Conservation (phyloP, 2,113 vertebrate species). For the Podarcis cretensis region DNA sequence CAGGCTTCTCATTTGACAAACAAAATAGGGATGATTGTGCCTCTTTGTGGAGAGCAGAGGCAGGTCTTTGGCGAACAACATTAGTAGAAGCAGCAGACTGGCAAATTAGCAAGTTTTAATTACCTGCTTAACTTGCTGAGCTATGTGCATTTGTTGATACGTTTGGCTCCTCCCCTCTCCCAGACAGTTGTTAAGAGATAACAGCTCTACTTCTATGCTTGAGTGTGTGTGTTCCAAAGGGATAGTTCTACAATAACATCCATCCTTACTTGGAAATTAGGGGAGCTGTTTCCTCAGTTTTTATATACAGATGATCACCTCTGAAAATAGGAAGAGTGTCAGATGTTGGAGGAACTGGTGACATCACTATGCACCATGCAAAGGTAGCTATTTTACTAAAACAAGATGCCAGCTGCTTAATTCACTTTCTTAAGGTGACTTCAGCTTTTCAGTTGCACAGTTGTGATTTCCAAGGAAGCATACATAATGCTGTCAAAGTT, state of each 20-base stretch:
- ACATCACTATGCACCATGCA: not conserved
- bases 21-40: not conserved
- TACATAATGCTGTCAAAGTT: not conserved
- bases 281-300: not conserved
- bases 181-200: not conserved
- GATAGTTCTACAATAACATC: not conserved
- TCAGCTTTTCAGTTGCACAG: not conserved
- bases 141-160: not conserved
- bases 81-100: not conserved
- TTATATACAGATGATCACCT: not conserved
- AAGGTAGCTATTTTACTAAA: not conserved
- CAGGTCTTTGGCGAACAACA: too few relatives aligned
- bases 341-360: not conserved
- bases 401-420: not conserved
- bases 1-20: not conserved
- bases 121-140: not conserved
- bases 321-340: not conserved
- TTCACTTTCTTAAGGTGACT: not conserved
- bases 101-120: not conserved
- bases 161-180: not conserved
- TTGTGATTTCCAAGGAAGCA: not conserved
- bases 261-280: not conserved
- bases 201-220: not conserved
- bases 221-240: not conserved
- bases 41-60: not conserved